phyloP scores from a whole-genome alignment of 2,888 invertebrate species.

The Therioaphis trifolii region DNA sequence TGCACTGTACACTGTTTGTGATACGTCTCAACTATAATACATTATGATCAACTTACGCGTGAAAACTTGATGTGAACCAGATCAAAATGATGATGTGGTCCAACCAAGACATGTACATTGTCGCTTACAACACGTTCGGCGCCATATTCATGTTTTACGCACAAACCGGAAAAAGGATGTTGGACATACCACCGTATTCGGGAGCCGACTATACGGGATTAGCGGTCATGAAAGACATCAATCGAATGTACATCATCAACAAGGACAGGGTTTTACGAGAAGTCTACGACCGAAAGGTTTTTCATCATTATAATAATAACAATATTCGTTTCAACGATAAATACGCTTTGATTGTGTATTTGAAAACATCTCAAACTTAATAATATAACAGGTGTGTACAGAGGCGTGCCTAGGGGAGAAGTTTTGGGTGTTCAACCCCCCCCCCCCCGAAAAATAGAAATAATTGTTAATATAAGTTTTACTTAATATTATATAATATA shows the following conservation, averaged over 20 bases:
- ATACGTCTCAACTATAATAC: slow-evolving; percentile 70
- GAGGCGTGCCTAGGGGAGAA: no score
- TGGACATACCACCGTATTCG: not conserved
- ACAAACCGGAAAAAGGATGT: not conserved
- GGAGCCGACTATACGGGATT: not conserved
- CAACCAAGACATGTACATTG: slow-evolving; percentile 79
- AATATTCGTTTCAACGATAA: no score
- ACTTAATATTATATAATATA: no score
- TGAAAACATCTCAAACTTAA: no score
- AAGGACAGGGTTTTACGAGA: slow-evolving; percentile 25
- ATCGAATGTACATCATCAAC: not conserved
- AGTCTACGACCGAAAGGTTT: slow-evolving; percentile 18
- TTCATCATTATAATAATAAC: no score
- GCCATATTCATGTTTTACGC: slow-evolving; percentile 91
- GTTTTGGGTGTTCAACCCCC: no score
- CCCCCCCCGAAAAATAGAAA: no score
- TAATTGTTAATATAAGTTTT: no score
- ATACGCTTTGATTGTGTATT: no score
- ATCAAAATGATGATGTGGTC: slow-evolving; percentile 78
- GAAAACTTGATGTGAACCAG: slow-evolving; percentile 67
- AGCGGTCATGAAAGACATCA: not conserved
- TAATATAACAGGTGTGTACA: no score
- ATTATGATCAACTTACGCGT: not conserved
- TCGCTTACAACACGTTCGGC: slow-evolving; percentile 89
- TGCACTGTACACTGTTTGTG: slow-evolving; percentile 68